Evolutionary conservation across 2,888 invertebrate genomes (phyloP).

Genomic region (Scaptomyza parva): DNA sequence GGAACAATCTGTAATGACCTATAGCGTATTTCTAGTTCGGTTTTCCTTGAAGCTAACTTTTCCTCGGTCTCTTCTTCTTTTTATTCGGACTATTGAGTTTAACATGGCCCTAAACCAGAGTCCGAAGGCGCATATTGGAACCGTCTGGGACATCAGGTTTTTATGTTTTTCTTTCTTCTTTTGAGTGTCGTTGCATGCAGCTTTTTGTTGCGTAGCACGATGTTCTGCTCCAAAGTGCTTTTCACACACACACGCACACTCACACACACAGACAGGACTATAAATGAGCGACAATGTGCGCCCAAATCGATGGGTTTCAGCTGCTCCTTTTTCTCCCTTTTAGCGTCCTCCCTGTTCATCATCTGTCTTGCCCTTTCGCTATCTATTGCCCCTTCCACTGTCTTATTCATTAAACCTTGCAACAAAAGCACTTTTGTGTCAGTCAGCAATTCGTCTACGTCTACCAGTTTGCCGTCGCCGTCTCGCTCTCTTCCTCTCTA

Average conservation of each 20-base stretch:
- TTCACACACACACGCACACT: slow-evolving; percentile 9
- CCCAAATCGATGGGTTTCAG: slow-evolving; percentile 34
- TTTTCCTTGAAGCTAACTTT: neutral
- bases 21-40: neutral
- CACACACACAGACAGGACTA: slow-evolving; percentile 19
- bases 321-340: neutral
- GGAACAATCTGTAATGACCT: neutral
- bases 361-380: neutral
- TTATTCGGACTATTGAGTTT: slow-evolving; percentile 19
- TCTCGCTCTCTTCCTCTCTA: neutral
- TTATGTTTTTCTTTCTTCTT: neutral
- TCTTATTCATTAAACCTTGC: slow-evolving; percentile 71
- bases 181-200: slow-evolving; percentile 34
- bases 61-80: slow-evolving; percentile 3
- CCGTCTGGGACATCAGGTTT: slow-evolving; percentile 18
- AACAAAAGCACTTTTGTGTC: slow-evolving; percentile 81
- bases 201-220: slow-evolving; percentile 33
- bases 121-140: slow-evolving; percentile 26
- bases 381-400: slow-evolving; percentile 15
- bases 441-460: slow-evolving; percentile 71
- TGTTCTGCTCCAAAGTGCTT: slow-evolving; percentile 25
- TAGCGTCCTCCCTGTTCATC: neutral
- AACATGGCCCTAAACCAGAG: slow-evolving; percentile 32
- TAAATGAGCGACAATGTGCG: slow-evolving; percentile 19
- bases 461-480: no score